phyloP scores from a whole-genome alignment of 2,113 vertebrate species.

The Meriones unguiculatus region DNA sequence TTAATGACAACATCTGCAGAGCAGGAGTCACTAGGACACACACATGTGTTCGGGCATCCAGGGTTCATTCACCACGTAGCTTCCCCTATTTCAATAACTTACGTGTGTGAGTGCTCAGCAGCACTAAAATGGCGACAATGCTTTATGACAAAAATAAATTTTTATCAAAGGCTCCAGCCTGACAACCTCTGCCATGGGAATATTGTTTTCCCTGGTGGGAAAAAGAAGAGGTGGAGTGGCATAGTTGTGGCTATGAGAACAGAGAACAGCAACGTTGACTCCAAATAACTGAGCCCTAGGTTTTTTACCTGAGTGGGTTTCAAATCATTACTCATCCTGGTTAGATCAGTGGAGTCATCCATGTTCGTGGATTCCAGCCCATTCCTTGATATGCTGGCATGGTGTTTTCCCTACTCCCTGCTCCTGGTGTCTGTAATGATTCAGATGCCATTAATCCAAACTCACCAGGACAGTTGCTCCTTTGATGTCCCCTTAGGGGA shows the following conservation, averaged over 20 bases:
- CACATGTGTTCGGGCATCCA: conserved; percentile 12
- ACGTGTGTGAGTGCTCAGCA: neutral
- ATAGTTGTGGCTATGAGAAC: neutral
- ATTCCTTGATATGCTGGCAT: neutral
- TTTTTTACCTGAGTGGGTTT: neutral
- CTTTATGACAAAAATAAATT: conserved; percentile 5
- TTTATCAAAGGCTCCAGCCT: conserved; percentile 8
- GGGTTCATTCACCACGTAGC: neutral
- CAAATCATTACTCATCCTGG: conserved; percentile 5
- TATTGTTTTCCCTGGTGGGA: conserved; percentile 33
- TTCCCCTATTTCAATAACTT: neutral
- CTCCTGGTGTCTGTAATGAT: conserved; percentile 54
- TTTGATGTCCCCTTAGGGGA: conserved; percentile 80
- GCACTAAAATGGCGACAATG: neutral
- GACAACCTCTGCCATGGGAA: neutral
- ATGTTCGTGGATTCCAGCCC: conserved; percentile 33
- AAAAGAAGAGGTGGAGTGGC: neutral
- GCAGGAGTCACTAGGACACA: conserved; percentile 71
- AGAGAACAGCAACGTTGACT: neutral
- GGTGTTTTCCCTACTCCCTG: neutral
- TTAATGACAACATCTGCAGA: conserved; percentile 82
- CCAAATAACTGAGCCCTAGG: neutral
- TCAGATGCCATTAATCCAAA: conserved; percentile 55
- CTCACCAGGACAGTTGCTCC: conserved; percentile 68
- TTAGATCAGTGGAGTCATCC: neutral